These are phyloP conservation scores for Otocyon megalotis DNA, from an alignment of 2,113 vertebrate species.

Conservation along the genomic window DNA sequence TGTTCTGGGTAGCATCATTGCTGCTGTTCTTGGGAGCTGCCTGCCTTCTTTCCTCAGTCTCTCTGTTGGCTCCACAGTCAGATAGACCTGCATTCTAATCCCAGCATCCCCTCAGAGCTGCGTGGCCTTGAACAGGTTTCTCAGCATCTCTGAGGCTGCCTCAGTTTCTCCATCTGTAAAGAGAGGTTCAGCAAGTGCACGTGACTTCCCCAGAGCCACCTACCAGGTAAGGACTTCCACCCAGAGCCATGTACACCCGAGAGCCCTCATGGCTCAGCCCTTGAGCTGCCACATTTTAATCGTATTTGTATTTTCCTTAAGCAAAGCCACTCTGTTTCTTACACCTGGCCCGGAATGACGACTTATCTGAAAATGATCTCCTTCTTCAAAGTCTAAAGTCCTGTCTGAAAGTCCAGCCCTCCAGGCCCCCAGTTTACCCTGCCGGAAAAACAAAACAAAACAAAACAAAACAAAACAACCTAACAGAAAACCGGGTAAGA, in stretches of 20 bases:
- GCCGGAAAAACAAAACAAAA: not conserved
- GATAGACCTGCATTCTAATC: not conserved
- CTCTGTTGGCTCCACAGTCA: not conserved
- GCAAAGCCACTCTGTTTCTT: not conserved
- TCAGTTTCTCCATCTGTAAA: not conserved
- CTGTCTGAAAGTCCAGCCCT: not conserved
- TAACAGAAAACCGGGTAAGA: not conserved
- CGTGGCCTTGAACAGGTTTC: not conserved
- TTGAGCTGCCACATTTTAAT: rapidly evolving
- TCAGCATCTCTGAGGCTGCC: not conserved
- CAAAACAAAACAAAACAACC: not conserved
- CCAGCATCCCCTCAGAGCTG: no score
- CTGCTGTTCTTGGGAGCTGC: rapidly evolving
- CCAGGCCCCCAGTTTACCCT: not conserved
- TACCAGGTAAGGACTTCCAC: not conserved
- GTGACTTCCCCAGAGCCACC: not conserved
- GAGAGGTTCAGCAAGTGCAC: not conserved
- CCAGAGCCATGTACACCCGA: rapidly evolving
- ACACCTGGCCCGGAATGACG: not conserved
- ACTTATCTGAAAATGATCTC: rapidly evolving
- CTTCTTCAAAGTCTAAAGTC: not conserved
- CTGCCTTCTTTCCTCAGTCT: not conserved
- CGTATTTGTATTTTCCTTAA: rapidly evolving
- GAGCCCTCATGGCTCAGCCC: rapidly evolving
- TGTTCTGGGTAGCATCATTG: no score